Base-by-base conservation (phyloP, 2,888 invertebrate species). In the Chouioia cunea region DNA sequence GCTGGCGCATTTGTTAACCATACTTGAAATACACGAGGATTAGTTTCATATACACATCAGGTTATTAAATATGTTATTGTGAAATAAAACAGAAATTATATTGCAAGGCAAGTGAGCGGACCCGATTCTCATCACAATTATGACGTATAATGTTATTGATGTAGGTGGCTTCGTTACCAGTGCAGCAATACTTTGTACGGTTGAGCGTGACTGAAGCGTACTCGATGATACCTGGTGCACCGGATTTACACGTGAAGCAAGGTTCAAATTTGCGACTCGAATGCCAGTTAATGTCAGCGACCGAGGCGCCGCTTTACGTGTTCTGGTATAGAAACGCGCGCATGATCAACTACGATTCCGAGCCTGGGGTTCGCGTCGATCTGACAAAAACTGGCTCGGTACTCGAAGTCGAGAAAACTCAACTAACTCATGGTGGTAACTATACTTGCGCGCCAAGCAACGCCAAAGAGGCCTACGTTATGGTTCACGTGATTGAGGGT, bases 261-360 rank as follows among this genome's bases (percentile, higher is more conserved):
- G 84, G 84, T 63, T 85, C 84, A 58, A 84, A 83, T 72, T 79
- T 85, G 27, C 80, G 81, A 14, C 74, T 85, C 70, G 84, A 84
- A 76, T 85, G 84, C 75, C 81, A 82, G 65, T 76, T 84, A 58
- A 82, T 81, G 76, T 79, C 80, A 15, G 82, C 84, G 2, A 85
- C 84, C 46, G 85, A 85, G 70, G 77, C 80, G 65, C 85, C 84
- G 12, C 73, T 79, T 12, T 85, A 81, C 76, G 82, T 85, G 59
- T 85, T 85, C 75, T 85, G 86, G 85, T 85, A 82, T 75, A 83
- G 83, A 65, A 80, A 83, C 71, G 81, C 80, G 20, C 81, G 81
- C 20, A 85, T 85, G 84, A 85, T 85, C 74, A 85, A 85, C 74
- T 85, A 85, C 76, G 85, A 84, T 75, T 82, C 79, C 52, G 84